These are phyloP conservation scores for Propithecus deckenii DNA, from an alignment of 2,797 vertebrate species.

Conservation along the genomic window DNA sequence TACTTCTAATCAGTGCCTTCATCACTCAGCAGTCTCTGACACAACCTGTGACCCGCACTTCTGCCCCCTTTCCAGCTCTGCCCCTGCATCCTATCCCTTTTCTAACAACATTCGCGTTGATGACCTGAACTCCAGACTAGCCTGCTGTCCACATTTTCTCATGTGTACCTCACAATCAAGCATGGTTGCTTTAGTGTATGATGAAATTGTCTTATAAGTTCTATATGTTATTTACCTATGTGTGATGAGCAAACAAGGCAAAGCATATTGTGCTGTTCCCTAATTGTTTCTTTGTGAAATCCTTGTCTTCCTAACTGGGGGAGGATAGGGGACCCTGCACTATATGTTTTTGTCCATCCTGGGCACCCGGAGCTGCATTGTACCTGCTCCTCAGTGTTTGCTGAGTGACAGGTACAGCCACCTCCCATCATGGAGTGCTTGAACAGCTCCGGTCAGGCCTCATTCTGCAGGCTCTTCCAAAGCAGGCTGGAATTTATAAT, in stretches of 20 bases:
- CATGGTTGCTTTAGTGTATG: neutral
- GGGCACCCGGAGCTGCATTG: neutral
- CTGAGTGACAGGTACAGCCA: neutral
- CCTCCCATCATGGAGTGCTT: neutral
- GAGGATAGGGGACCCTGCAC: neutral
- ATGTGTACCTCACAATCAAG: neutral
- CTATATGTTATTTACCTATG: neutral
- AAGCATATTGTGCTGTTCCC: neutral
- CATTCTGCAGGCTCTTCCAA: neutral
- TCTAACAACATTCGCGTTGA: neutral
- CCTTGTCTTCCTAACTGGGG: neutral
- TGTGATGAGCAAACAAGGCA: neutral
- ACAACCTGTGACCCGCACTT: rapidly evolving
- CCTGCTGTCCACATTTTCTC: neutral
- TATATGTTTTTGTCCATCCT: neutral
- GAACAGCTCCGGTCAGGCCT: neutral
- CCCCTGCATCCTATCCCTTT: neutral
- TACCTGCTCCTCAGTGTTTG: neutral
- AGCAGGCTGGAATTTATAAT: neutral
- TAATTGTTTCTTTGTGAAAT: neutral
- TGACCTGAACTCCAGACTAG: neutral
- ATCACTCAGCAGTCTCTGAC: neutral
- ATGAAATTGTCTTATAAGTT: neutral
- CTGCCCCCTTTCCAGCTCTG: neutral
- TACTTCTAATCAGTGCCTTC: neutral